Evolutionary conservation across 2,113 vertebrate genomes (phyloP), one percentile per base, ranked within the genome.

Genomic region (Xyliphius kryptos): DNA sequence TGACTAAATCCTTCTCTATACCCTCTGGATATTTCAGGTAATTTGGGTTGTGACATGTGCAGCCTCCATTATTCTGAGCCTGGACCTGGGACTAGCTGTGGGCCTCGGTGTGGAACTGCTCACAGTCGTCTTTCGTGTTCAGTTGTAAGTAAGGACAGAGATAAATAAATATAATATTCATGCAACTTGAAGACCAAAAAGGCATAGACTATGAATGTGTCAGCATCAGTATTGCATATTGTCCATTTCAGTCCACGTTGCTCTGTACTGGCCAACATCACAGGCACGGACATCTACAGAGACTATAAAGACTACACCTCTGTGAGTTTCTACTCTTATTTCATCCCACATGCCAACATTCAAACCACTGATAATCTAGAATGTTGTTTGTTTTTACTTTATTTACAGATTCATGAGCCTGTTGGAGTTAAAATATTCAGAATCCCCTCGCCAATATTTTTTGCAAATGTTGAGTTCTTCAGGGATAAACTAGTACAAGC

Each of bases 391-490:
- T 81, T 0, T 62, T 38, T 38, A 10, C 56, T 41, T 60, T n/a
- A n/a, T n/a, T n/a, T n/a, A 10, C 67, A 98, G 94, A 86, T 90
- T 12, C 89, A 89, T 53, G 93, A 97, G 68, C 89, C 89, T 15
- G 90, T 93, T 11, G 94, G 94, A 65, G 88, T 97, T 68, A 95
- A 88, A 83, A 92, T 98, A 76, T 98, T 98, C 83, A 87, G 85
- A 79, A 97, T 95, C 11, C 87, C 94, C 0, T 87, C 94, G 16
- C 95, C 95, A 0, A 89, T 98, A 68, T 98, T 97, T 80, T 98
- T 98, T 3, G 95, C 95, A 74, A 98, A 98, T 69, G 85, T 88
- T 48, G 80, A 89, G 6, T 97, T 96, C 85, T 92, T 98, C 67
- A 88, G 80, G 72, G 87, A 77, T 70, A 97, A 97, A 67, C 81